Evolutionary conservation across 2,888 invertebrate species (phyloP).

Genomic region (Troglohyphantes excavatus): DNA sequence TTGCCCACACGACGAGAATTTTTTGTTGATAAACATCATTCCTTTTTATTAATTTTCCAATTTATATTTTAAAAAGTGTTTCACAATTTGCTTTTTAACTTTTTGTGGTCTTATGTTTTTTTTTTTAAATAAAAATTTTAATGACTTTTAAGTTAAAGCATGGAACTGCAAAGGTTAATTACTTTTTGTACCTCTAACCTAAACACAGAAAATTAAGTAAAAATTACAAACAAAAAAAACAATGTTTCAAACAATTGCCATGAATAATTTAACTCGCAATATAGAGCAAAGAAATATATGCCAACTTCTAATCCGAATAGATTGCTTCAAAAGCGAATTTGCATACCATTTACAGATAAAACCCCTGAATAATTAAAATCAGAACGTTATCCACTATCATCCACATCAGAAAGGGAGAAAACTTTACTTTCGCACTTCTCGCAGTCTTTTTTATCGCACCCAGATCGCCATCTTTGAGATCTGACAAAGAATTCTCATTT

Average conservation of each 20-base stretch:
- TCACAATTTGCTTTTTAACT: too few species aligned
- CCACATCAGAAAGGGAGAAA: not conserved
- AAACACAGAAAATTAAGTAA: not conserved
- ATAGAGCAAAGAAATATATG: not conserved
- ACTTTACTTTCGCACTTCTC: constrained; percentile 1
- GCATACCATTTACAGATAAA: not conserved
- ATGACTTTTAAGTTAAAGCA: too few species aligned
- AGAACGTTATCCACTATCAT: not conserved
- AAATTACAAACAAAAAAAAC: not conserved
- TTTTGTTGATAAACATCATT: too few species aligned
- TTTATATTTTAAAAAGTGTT: too few species aligned
- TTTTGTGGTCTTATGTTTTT: too few species aligned
- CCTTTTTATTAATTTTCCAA: too few species aligned
- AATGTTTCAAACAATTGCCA: not conserved
- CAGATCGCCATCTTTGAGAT: constrained; percentile 11
- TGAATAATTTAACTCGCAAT: not conserved
- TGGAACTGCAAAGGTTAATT: too few species aligned
- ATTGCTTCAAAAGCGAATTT: not conserved
- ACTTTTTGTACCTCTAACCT: not conserved
- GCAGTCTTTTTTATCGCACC: too few species aligned
- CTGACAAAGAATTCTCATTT: not conserved
- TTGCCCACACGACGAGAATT: too few species aligned
- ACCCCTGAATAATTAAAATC: not conserved
- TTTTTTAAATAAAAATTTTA: too few species aligned
- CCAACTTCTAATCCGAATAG: not conserved